Conservation (phyloP, 2,888 invertebrate species). For the Tholera decimalis region DNA sequence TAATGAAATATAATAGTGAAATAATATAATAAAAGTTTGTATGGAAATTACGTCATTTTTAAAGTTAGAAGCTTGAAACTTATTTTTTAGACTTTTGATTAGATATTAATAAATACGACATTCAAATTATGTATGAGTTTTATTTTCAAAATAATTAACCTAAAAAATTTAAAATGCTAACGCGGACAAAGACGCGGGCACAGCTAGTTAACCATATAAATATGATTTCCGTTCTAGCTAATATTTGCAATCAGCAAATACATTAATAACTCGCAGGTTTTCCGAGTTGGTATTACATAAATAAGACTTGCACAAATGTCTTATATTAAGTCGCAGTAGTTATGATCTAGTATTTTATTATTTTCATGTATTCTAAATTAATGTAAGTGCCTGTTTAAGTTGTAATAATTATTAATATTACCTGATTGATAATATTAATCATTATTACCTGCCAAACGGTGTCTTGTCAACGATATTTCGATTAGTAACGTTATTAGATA, state of each 20-base stretch:
- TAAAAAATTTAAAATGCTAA: no score
- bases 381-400: background rate
- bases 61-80: no score
- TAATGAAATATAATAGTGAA: no score
- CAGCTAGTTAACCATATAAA: conserved; percentile 34
- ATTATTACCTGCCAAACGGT: conserved; percentile 1
- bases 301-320: conserved; percentile 2
- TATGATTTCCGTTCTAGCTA: conserved; percentile 9
- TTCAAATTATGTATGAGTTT: no score
- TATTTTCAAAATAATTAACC: no score
- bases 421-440: conserved; percentile 39
- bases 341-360: conserved; percentile 19
- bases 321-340: conserved; percentile 23
- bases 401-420: no score
- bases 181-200: no score
- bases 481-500: background rate
- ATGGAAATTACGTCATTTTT: no score
- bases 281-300: no score
- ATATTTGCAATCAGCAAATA: conserved; percentile 11
- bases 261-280: conserved; percentile 20
- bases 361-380: conserved; percentile 1
- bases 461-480: conserved; percentile 9
- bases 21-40: no score
- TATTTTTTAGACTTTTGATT: no score
- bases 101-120: no score